phyloP scores from a whole-genome alignment of 2,797 vertebrate genomes.

The Ataeniobius toweri region DNA sequence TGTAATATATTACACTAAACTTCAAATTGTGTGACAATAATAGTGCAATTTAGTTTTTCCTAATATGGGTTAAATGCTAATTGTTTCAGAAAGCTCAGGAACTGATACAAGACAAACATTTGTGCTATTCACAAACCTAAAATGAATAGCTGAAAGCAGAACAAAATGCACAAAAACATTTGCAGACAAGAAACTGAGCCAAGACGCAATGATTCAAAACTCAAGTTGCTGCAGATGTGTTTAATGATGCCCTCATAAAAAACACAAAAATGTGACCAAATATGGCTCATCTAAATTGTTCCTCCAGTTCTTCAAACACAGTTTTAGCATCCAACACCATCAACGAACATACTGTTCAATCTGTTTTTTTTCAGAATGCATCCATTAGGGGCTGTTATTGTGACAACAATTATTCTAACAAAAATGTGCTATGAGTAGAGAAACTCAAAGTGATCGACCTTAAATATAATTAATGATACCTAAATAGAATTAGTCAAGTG shows the following conservation, averaged over 20 bases:
- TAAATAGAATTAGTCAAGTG: constrained; percentile 40
- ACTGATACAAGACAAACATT: too few relatives aligned
- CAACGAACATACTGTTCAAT: constrained; percentile 12
- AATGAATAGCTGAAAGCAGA: constrained; percentile 15
- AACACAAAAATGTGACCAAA: constrained; percentile 19
- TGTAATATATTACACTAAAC: too few relatives aligned
- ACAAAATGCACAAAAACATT: not conserved
- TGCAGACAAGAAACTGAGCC: not conserved
- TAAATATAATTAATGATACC: constrained; percentile 39
- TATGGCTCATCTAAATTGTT: constrained; percentile 7
- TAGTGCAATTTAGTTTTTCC: not conserved
- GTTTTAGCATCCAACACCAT: constrained; percentile 11
- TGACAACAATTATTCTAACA: constrained; percentile 53
- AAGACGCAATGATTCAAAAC: constrained; percentile 10
- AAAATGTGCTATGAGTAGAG: constrained; percentile 46
- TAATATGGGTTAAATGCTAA: not conserved
- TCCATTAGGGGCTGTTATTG: constrained; percentile 33
- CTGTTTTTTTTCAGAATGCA: constrained; percentile 28
- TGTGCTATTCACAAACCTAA: not conserved
- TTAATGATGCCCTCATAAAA: constrained; percentile 30
- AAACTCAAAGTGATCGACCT: constrained; percentile 33
- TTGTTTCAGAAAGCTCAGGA: too few relatives aligned
- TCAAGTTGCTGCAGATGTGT: constrained; percentile 18
- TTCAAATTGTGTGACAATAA: not conserved
- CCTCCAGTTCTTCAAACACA: constrained; percentile 4